phyloP scores from a whole-genome alignment of 2,797 vertebrate species.

The Margarornis squamiger region DNA sequence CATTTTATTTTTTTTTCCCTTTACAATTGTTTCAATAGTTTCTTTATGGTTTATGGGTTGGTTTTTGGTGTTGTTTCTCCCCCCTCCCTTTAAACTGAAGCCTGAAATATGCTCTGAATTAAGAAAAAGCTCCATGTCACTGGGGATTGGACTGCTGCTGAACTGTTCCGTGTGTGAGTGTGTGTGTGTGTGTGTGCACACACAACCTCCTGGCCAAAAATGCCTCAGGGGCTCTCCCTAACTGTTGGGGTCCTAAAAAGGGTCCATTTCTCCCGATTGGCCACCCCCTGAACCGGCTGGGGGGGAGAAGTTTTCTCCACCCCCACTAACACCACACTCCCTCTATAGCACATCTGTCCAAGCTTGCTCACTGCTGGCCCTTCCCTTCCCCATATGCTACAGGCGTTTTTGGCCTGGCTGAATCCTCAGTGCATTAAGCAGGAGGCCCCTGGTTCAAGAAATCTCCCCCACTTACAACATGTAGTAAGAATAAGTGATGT shows the following conservation, averaged over 20 bases:
- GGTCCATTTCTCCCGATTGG: constrained; percentile 56
- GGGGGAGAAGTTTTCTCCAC: not conserved
- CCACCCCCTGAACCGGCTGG: constrained; percentile 16
- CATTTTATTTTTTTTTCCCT: constrained; percentile 19
- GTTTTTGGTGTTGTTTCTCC: not conserved
- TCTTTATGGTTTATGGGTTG: constrained; percentile 62
- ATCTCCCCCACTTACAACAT: constrained; percentile 30
- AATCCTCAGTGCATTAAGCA: constrained; percentile 64
- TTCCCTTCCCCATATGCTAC: constrained; percentile 64
- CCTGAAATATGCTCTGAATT: constrained; percentile 76
- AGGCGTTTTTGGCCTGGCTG: constrained; percentile 65
- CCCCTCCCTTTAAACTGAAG: not conserved
- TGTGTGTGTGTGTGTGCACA: constrained; percentile 5
- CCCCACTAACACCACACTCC: constrained; percentile 57
- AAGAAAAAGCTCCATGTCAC: constrained; percentile 58
- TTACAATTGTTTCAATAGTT: constrained; percentile 61
- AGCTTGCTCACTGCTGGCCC: constrained; percentile 60
- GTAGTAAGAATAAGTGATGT: constrained; percentile 14
- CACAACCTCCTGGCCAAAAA: constrained; percentile 54
- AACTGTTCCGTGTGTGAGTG: constrained; percentile 63
- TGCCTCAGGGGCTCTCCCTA: constrained; percentile 67
- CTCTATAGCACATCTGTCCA: constrained; percentile 70
- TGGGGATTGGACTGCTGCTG: constrained; percentile 67
- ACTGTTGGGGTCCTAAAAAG: constrained; percentile 71
- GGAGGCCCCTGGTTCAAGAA: constrained; percentile 54